phyloP scores from a whole-genome alignment of 2,113 vertebrate genomes.

The Smithornis capensis region DNA sequence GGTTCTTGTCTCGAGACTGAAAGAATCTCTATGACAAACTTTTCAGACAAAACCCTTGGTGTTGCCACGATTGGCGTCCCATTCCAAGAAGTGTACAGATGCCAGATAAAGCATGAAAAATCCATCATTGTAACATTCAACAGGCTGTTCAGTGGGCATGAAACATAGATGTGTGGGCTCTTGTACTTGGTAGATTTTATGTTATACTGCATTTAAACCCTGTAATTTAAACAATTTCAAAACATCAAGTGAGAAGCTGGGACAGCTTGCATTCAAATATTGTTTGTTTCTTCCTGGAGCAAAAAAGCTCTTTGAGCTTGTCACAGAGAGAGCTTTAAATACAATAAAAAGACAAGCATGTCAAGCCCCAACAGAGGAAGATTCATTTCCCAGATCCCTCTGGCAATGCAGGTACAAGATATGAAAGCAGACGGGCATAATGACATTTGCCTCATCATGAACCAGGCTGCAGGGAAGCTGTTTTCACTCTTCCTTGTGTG shows the following conservation, averaged over 20 bases:
- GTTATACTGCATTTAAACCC: neutral
- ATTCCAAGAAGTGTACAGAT: neutral
- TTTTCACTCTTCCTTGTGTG: conserved; percentile 59
- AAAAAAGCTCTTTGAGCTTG: conserved; percentile 17
- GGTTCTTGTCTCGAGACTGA: neutral
- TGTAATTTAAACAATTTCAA: neutral
- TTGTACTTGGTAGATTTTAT: neutral
- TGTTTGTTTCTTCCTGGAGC: neutral
- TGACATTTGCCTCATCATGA: conserved; percentile 72
- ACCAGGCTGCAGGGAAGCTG: conserved; percentile 61
- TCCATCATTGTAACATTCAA: neutral
- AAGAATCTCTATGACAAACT: neutral
- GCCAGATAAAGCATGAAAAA: neutral
- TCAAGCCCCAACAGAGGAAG: conserved; percentile 35
- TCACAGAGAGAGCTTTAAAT: conserved; percentile 3
- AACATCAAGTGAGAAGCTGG: neutral
- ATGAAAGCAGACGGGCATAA: conserved; percentile 72
- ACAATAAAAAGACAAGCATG: conserved; percentile 59
- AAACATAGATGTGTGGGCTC: neutral
- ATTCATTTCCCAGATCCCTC: conserved; percentile 67
- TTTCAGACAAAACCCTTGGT: neutral
- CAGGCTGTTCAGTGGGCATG: neutral
- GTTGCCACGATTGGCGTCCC: neutral
- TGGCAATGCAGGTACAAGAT: conserved; percentile 71
- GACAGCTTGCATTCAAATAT: neutral